A percentile compares a stretch with the other conserved stretches of the same genome.
These are phyloP conservation scores for Odontamblyopus rebecca DNA, from an alignment of 2,797 vertebrate genomes.

Conservation along the genomic window DNA sequence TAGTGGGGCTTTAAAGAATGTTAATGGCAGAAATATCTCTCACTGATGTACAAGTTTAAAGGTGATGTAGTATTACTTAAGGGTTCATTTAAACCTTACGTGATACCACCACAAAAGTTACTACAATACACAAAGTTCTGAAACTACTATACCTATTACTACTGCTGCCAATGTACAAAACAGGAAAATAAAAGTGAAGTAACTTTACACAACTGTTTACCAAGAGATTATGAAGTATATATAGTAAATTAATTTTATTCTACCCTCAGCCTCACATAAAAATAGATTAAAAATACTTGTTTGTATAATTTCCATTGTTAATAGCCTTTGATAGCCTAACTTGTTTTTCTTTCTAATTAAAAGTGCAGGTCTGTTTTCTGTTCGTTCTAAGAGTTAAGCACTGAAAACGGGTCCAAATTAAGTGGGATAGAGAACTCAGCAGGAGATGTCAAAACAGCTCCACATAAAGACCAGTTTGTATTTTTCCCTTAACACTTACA, in stretches of 20 bases:
- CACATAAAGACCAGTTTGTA: background rate
- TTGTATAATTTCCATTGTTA: background rate
- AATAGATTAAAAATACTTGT: background rate
- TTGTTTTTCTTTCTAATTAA: slow-evolving; percentile 6
- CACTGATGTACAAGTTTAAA: background rate
- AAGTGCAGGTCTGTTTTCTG: background rate
- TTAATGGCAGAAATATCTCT: no score
- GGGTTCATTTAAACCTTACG: background rate
- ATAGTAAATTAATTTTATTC: background rate
- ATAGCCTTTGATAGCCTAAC: background rate
- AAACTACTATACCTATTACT: background rate
- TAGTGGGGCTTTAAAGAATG: background rate
- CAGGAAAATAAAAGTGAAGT: background rate
- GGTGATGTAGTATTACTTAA: background rate
- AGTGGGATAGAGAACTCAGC: background rate
- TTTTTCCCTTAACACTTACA: background rate
- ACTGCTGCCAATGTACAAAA: background rate
- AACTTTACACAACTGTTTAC: no score
- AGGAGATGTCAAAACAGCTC: slow-evolving; percentile 10
- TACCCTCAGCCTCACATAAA: background rate
- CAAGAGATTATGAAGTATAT: background rate
- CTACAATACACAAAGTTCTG: background rate
- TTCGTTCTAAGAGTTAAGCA: background rate
- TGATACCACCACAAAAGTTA: background rate
- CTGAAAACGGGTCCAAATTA: background rate